Evolutionary conservation across 2,888 invertebrate genomes (phyloP).

Genomic region (Ochropacha duplaris): DNA sequence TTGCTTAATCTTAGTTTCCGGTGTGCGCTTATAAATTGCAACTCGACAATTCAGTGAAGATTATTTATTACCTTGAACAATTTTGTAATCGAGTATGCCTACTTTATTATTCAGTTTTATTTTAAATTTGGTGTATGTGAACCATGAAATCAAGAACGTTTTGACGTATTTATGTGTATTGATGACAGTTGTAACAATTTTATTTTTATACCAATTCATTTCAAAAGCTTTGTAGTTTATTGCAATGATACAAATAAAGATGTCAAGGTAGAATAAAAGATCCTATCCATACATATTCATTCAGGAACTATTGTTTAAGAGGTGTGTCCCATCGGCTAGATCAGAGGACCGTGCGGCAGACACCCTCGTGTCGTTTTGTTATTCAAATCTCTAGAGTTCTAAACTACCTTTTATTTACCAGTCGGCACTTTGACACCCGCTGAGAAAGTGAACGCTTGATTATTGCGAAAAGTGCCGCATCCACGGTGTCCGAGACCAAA

Average conservation of each 20-base stretch:
- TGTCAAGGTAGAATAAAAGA: neutral
- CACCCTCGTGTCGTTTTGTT: constrained; percentile 45
- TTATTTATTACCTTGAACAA: constrained; percentile 27
- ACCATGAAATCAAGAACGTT: neutral
- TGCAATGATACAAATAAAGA: neutral
- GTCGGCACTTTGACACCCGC: constrained; percentile 38
- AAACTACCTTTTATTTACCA: constrained; percentile 37
- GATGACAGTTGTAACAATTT: neutral
- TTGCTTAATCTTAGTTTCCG: constrained; percentile 21
- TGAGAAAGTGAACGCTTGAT: constrained; percentile 36
- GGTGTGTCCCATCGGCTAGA: constrained; percentile 38
- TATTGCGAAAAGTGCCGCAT: constrained; percentile 39
- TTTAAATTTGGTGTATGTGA: neutral
- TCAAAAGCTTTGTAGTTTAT: neutral
- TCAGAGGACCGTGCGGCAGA: constrained; percentile 31
- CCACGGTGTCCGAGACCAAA: constrained; percentile 23
- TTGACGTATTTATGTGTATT: neutral
- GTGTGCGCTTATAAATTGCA: constrained; percentile 25
- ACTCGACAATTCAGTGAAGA: constrained; percentile 13
- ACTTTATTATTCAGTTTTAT: too few species aligned
- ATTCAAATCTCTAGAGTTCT: constrained; percentile 39
- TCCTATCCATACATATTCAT: constrained; percentile 1
- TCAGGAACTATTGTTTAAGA: constrained; percentile 7
- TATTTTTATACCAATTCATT: neutral
- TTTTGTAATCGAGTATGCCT: constrained; percentile 7